A percentile compares a stretch with the other conserved stretches of the same genome.
Evolutionary conservation across 2,888 invertebrate genomes (phyloP).

Genomic region (Chironomus tentans): DNA sequence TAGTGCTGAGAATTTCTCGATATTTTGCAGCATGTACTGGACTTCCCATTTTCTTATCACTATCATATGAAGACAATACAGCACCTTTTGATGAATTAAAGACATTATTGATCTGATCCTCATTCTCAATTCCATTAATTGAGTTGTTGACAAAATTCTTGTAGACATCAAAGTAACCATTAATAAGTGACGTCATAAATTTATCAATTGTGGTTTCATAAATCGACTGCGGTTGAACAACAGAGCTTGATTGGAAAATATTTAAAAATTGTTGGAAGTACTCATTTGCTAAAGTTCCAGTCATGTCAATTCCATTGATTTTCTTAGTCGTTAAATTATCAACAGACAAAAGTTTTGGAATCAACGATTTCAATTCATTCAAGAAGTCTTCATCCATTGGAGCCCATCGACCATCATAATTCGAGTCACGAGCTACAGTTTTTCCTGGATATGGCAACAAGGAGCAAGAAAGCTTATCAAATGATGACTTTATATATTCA

Average conservation of each 20-base stretch:
- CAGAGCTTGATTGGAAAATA: background rate
- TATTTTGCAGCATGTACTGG: background rate
- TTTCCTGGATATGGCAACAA: conserved; percentile 27
- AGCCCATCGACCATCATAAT: conserved; percentile 21
- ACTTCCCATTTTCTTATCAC: conserved; percentile 14
- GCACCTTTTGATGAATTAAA: background rate
- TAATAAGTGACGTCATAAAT: background rate
- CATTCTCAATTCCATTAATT: background rate
- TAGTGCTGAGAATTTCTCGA: background rate
- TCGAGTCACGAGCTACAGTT: background rate
- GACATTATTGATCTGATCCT: background rate
- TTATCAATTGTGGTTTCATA: conserved; percentile 19
- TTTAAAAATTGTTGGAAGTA: conserved; percentile 1
- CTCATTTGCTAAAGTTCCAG: background rate
- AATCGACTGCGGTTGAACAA: conserved; percentile 9
- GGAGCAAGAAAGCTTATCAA: conserved; percentile 19
- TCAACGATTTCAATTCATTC: background rate
- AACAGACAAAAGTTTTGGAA: conserved; percentile 2
- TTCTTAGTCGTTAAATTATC: conserved; percentile 13
- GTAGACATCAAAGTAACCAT: background rate
- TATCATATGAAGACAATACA: background rate
- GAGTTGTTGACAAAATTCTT: background rate
- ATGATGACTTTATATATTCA: conserved; percentile 18
- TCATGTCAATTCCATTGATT: conserved; percentile 16
- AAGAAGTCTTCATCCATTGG: conserved; percentile 25